Conservation (phyloP, 2,888 invertebrate genomes). For the Metacarcinus magister region DNA sequence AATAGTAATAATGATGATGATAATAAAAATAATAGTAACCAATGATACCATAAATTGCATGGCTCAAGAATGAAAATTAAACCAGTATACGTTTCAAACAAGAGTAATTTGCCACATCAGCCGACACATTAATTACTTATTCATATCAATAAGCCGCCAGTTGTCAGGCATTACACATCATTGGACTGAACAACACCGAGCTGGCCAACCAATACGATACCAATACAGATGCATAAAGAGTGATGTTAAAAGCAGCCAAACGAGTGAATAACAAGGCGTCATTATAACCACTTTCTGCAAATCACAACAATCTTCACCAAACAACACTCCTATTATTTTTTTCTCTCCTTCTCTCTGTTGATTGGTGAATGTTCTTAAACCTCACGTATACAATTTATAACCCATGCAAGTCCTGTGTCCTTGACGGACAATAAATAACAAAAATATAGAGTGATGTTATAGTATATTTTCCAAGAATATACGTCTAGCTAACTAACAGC, state of each 20-base stretch:
- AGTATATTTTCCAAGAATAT: no score
- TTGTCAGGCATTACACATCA: background rate
- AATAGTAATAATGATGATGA: background rate
- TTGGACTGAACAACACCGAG: background rate
- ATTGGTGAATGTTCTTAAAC: no score
- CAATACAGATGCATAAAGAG: background rate
- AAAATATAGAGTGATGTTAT: no score
- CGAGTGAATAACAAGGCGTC: background rate
- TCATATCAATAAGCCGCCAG: slow-evolving; percentile 26
- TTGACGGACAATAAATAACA: no score
- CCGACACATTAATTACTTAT: background rate
- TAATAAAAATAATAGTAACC: background rate
- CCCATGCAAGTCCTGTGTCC: no score
- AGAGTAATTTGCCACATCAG: background rate
- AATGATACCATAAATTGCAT: background rate
- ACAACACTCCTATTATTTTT: no score
- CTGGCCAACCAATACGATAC: background rate
- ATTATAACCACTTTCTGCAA: no score
- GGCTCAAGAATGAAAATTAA: background rate
- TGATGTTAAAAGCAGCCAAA: background rate
- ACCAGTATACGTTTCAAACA: background rate
- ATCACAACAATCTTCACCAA: no score
- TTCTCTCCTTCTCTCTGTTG: no score
- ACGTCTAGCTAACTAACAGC: no score
- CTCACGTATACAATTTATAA: no score